phyloP scores from a whole-genome alignment of 2,113 vertebrate species.

The Cyprinus carpio region DNA sequence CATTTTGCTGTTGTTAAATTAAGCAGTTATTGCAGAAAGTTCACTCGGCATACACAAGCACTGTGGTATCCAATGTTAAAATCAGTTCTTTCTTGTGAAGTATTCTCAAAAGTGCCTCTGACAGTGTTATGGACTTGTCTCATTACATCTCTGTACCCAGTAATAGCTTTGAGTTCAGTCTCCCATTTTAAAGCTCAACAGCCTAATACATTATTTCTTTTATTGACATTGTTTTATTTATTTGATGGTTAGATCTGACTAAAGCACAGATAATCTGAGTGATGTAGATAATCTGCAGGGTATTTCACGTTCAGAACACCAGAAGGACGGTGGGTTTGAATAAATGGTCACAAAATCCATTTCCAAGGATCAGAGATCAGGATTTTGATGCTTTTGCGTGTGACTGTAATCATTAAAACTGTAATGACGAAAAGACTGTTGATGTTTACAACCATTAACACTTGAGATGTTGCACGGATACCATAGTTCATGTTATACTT shows the following conservation, averaged over 20 bases:
- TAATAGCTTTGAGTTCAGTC: conserved; percentile 40
- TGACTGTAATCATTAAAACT: background rate
- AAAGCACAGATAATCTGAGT: conserved; percentile 36
- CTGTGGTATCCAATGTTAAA: background rate
- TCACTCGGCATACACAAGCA: background rate
- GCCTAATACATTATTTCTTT: conserved; percentile 13
- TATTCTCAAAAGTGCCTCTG: conserved; percentile 34
- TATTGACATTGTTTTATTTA: conserved; percentile 45
- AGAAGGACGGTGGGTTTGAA: background rate
- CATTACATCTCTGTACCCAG: conserved; percentile 8
- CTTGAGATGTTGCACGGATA: conserved; percentile 6
- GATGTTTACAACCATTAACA: conserved; percentile 14
- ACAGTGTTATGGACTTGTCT: background rate
- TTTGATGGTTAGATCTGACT: conserved; percentile 20
- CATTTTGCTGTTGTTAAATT: background rate
- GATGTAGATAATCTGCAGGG: conserved; percentile 30
- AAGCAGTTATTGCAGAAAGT: background rate
- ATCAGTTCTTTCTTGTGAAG: background rate
- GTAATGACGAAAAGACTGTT: background rate
- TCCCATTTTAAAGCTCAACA: background rate
- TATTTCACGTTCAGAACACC: conserved; percentile 5
- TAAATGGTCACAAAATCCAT: background rate
- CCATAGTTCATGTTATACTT: conserved; percentile 1
- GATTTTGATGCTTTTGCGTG: conserved; percentile 11
- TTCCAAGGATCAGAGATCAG: conserved; percentile 10